These are phyloP conservation scores for Protodeltote pygarga DNA, from an alignment of 2,888 invertebrate species.

Conservation along the genomic window DNA sequence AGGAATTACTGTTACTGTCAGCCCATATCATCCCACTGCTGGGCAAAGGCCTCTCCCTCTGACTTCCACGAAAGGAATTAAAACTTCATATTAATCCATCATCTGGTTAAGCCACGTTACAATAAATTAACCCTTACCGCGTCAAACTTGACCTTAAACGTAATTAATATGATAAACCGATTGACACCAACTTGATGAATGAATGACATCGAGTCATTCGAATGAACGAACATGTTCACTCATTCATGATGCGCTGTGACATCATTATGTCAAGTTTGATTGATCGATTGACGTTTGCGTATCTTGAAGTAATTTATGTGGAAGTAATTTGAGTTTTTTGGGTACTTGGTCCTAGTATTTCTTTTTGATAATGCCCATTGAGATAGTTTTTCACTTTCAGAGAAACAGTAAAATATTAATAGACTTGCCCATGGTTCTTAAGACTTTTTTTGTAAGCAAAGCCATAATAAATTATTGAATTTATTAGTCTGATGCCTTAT, in stretches of 20 bases:
- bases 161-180: slow-evolving; percentile 34
- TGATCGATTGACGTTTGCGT: slow-evolving; percentile 25
- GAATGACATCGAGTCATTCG: slow-evolving; percentile 25
- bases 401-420: too few relatives aligned
- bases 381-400: too few relatives aligned
- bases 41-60: too few relatives aligned
- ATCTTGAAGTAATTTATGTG: neutral
- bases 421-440: too few relatives aligned
- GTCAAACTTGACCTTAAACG: slow-evolving; percentile 29
- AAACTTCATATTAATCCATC: slow-evolving; percentile 17
- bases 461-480: too few relatives aligned
- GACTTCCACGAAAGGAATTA: slow-evolving; percentile 4
- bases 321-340: neutral
- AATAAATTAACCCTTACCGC: slow-evolving; percentile 22
- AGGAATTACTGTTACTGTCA: too few relatives aligned
- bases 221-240: slow-evolving; percentile 42
- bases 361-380: too few relatives aligned
- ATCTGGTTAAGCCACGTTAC: slow-evolving; percentile 5
- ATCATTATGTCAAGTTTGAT: slow-evolving; percentile 44
- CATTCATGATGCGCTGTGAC: slow-evolving; percentile 31
- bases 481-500: too few relatives aligned
- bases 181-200: slow-evolving; percentile 36
- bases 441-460: too few relatives aligned
- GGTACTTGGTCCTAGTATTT: too few relatives aligned
- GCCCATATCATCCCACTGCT: too few relatives aligned